These are phyloP conservation scores for Poeciliopsis retropinna DNA, from an alignment of 2,113 vertebrate genomes.

Conservation along the genomic window DNA sequence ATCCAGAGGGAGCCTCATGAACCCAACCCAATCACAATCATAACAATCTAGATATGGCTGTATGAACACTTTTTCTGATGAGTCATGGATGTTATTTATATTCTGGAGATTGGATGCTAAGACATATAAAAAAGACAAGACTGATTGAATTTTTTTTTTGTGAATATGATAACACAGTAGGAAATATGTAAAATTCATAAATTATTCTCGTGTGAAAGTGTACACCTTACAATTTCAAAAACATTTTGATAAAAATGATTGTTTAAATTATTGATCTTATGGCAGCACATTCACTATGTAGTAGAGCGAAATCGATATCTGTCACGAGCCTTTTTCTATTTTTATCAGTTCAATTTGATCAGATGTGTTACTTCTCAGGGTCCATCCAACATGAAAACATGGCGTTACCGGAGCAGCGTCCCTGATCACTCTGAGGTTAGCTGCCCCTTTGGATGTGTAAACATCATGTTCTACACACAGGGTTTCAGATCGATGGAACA, in stretches of 20 bases:
- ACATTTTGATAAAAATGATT: not conserved
- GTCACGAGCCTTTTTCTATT: not conserved
- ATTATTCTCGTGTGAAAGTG: constrained; percentile 30
- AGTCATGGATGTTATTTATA: not conserved
- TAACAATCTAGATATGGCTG: not conserved
- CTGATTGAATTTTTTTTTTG: not conserved
- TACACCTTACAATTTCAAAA: constrained; percentile 34
- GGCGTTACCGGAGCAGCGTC: constrained; percentile 13
- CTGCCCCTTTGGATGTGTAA: not conserved
- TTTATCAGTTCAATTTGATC: constrained; percentile 17
- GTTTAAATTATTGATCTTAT: not conserved
- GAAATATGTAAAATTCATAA: not conserved
- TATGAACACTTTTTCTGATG: not conserved
- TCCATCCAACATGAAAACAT: constrained; percentile 11
- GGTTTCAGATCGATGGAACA: constrained; percentile 2
- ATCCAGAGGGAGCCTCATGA: not conserved
- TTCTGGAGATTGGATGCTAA: not conserved
- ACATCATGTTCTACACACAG: not conserved
- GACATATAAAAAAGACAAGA: not conserved
- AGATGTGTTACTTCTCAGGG: constrained; percentile 62
- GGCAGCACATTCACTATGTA: not conserved
- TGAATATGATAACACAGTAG: not conserved
- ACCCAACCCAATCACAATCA: constrained; percentile 10
- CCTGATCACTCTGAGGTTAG: constrained; percentile 12
- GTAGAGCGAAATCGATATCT: not conserved